phyloP scores from a whole-genome alignment of 1,140 invertebrate species.

The Aphelenchoides avenae region DNA sequence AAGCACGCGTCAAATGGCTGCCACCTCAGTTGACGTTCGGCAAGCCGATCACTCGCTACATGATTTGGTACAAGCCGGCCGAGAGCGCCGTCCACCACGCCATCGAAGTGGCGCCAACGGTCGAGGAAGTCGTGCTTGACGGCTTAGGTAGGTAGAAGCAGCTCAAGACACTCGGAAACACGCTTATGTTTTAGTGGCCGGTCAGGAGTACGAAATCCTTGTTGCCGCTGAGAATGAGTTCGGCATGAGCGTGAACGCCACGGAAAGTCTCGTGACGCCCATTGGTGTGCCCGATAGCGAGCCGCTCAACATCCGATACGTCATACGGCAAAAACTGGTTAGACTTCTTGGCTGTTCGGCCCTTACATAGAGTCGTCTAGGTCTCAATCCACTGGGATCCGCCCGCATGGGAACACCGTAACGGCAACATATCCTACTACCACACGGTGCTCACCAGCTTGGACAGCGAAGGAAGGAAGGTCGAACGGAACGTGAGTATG shows the following conservation, averaged over 20 bases:
- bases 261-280: constrained; percentile 51
- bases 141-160: constrained; percentile 42
- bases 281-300: constrained; percentile 60
- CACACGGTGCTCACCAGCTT: constrained; percentile 63
- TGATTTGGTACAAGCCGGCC: constrained; percentile 48
- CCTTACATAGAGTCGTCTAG: constrained; percentile 4
- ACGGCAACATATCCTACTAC: constrained; percentile 86
- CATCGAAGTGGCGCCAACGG: constrained; percentile 38
- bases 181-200: constrained; percentile 54
- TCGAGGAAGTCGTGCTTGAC: constrained; percentile 32
- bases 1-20: constrained; percentile 52
- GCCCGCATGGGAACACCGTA: constrained; percentile 77
- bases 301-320: constrained; percentile 62
- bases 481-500: constrained; percentile 38
- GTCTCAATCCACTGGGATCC: constrained; percentile 78
- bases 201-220: constrained; percentile 50
- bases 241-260: constrained; percentile 48
- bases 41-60: constrained; percentile 37
- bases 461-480: constrained; percentile 8
- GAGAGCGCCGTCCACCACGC: constrained; percentile 24
- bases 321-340: constrained; percentile 60
- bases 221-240: constrained; percentile 42
- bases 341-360: background rate
- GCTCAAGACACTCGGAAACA: constrained; percentile 1
- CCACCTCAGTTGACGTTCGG: constrained; percentile 39